Conservation (phyloP, 1,140 invertebrate species). For the Drosophila cardini region DNA sequence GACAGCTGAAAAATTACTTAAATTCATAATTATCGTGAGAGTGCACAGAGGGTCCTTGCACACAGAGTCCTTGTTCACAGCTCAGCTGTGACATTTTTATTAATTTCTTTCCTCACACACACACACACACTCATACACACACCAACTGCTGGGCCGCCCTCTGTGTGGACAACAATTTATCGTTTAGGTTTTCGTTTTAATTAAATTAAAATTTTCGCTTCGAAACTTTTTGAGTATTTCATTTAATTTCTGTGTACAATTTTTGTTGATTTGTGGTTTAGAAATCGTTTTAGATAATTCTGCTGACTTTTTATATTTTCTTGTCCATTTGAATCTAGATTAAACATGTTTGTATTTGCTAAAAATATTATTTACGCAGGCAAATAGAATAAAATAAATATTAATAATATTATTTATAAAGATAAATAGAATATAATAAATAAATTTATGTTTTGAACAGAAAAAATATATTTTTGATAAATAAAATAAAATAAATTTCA, state of each 20-base stretch:
- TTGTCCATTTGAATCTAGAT: too few relatives aligned
- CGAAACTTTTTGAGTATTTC: conserved; percentile 10
- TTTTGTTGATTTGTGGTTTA: too few relatives aligned
- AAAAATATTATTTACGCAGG: too few relatives aligned
- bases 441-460: neutral
- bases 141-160: neutral
- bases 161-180: conserved; percentile 33
- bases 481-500: too few relatives aligned
- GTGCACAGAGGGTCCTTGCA: conserved; percentile 32
- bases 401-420: too few relatives aligned
- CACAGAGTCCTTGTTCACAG: conserved; percentile 20
- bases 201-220: conserved; percentile 52
- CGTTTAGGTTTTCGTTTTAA: conserved; percentile 44
- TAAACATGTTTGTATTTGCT: too few relatives aligned
- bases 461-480: neutral
- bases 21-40: conserved; percentile 68
- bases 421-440: neutral
- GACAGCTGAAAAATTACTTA: conserved; percentile 58
- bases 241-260: neutral
- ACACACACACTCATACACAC: neutral
- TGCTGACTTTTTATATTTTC: too few relatives aligned
- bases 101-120: conserved; percentile 35
- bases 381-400: neutral
- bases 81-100: conserved; percentile 70
- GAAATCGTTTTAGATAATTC: too few relatives aligned